Percentiles rank a stretch among this genome's conserved stretches.
phyloP scores from a whole-genome alignment of 2,888 invertebrate genomes.

The Drosophila meridiana region DNA sequence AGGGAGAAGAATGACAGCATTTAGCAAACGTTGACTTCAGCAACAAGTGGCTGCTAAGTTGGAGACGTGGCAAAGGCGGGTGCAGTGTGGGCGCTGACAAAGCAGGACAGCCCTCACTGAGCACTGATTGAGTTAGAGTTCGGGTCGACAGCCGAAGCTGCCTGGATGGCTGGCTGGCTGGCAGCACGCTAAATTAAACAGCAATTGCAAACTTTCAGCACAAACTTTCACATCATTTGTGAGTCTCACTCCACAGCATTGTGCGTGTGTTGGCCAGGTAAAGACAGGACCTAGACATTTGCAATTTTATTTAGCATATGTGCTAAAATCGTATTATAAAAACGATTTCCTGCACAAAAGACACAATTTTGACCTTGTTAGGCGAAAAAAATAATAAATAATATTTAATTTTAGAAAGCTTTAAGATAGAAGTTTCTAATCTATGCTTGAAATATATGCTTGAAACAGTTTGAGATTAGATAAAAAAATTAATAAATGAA shows the following conservation, averaged over 20 bases:
- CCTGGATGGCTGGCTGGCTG: constrained; percentile 8
- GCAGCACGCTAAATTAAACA: constrained; percentile 82
- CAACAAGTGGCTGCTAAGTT: constrained; percentile 44
- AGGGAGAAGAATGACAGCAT: constrained; percentile 8
- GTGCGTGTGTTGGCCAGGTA: constrained; percentile 20
- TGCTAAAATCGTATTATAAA: constrained; percentile 51
- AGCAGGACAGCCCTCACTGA: constrained; percentile 30
- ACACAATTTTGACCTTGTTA: constrained; percentile 44
- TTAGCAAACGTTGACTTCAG: constrained; percentile 36
- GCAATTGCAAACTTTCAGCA: constrained; percentile 82
- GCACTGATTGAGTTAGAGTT: constrained; percentile 73
- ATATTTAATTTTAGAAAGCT: neutral
- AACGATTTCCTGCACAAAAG: constrained; percentile 61
- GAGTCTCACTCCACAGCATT: constrained; percentile 15
- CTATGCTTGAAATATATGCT: no score
- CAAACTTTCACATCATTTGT: constrained; percentile 72
- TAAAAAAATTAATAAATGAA: no score
- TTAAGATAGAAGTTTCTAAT: neutral
- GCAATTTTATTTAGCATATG: constrained; percentile 58
- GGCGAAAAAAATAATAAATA: constrained; percentile 33
- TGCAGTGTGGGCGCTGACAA: neutral
- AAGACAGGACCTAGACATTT: constrained; percentile 11
- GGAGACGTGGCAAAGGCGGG: neutral
- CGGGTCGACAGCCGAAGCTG: constrained; percentile 29
- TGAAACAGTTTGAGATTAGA: no score